Evolutionary conservation across 2,113 vertebrate species (phyloP), one percentile per base, ranked within the genome.

Genomic region (Salvator merianae): DNA sequence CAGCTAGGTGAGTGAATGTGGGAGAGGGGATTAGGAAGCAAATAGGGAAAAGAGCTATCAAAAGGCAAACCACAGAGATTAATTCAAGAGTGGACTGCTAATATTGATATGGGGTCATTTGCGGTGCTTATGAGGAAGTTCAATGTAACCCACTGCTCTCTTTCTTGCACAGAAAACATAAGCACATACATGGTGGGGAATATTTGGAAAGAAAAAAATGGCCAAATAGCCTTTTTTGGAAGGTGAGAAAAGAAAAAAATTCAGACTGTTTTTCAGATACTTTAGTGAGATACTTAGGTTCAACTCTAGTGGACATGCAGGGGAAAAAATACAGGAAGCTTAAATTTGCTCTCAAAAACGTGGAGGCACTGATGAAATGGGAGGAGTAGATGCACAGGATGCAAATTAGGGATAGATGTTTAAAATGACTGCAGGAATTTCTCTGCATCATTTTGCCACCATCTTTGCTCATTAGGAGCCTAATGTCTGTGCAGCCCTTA

Each of bases 401-500:
- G 84, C 71, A 88, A 77, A 90, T 84, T 32, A 50, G 59, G 47
- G 77, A 92, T 88, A 80, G 71, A 77, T 28, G 91, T 80, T 89
- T 88, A 78, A 78, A 86, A 91, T 91, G 68, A 72, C 81, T 87
- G 13, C 82, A 84, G 50, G 84, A 86, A 66, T 87, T 91, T 89
- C 80, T 80, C 85, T 84, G 77, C 85, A 86, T 89, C 90, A 89
- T 93, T 93, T 93, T 91, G 91, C 91, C 91, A 92, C 90, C 53
- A 36, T 77, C 71, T 20, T 71, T 84, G 91, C 30, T 74, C 55
- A 83, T 62, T 30, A 84, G 86, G 59, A 84, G 81, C 90, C 92
- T 90, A 93, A 94, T 93, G 88, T 90, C 76, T 91, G 86, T 88
- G 82, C 16, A 32, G 90, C 75, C 87, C 88, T 90, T 85, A 76